phyloP scores from a whole-genome alignment of 2,113 vertebrate genomes.

The Gymnorhina tibicen region DNA sequence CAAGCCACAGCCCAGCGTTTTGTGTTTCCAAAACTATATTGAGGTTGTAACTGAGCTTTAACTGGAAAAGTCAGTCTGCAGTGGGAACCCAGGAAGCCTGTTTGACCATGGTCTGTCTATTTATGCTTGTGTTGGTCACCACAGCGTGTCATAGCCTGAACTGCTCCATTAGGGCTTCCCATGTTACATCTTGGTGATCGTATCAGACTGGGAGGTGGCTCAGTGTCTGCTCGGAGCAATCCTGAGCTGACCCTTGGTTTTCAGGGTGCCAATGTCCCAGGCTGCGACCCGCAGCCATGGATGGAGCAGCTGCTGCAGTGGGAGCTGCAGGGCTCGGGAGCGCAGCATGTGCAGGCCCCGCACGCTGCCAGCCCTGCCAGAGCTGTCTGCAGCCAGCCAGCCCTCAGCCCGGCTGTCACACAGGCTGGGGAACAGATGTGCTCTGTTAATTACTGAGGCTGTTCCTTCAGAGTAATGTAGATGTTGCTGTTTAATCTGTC shows the following conservation, averaged over 20 bases:
- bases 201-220: background rate
- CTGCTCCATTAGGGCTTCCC: background rate
- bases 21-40: background rate
- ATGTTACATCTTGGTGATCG: fast-evolving
- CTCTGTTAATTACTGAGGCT: background rate
- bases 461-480: background rate
- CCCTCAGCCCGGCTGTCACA: background rate
- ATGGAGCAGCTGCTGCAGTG: background rate
- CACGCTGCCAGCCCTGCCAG: background rate
- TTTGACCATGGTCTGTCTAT: background rate
- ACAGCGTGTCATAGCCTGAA: background rate
- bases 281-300: fast-evolving
- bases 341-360: background rate
- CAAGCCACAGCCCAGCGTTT: background rate
- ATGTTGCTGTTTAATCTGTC: background rate
- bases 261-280: background rate
- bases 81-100: background rate
- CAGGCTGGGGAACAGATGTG: background rate
- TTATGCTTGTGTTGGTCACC: background rate
- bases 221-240: background rate
- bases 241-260: background rate
- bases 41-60: background rate
- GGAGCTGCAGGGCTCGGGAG: fast-evolving
- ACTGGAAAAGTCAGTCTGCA: background rate
- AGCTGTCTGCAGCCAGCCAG: background rate